Conservation (phyloP, 1,140 invertebrate species). For the Megathymus violae region DNA sequence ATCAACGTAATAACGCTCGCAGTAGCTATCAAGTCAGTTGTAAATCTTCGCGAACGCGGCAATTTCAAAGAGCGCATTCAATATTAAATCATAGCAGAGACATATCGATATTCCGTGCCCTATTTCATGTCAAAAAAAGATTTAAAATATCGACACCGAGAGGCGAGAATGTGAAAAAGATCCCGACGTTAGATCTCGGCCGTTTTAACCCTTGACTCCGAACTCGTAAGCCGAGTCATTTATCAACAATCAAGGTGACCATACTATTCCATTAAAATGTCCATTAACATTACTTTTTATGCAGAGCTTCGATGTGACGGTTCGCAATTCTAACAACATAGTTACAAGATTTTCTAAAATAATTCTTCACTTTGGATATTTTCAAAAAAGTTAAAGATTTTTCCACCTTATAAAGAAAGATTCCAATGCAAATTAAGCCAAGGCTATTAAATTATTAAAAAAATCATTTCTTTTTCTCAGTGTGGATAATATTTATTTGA, state of each 20-base stretch:
- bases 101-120: conserved; percentile 48
- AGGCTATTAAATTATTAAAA: too few species aligned
- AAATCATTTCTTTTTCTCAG: too few species aligned
- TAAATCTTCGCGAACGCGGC: conserved; percentile 59
- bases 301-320: background rate
- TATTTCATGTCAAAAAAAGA: conserved; percentile 38
- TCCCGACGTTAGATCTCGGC: conserved; percentile 67
- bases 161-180: conserved; percentile 63
- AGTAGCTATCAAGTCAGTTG: conserved; percentile 62
- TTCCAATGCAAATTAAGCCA: too few species aligned
- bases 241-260: conserved; percentile 67
- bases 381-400: too few species aligned
- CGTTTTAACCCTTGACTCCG: conserved; percentile 73
- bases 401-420: too few species aligned
- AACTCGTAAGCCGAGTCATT: conserved; percentile 73
- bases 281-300: conserved; percentile 17
- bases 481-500: too few species aligned
- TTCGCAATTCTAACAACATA: background rate
- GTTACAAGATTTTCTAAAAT: too few species aligned
- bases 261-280: conserved; percentile 40
- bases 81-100: conserved; percentile 68
- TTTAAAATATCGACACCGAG: conserved; percentile 53
- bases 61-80: conserved; percentile 68
- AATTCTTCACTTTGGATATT: too few species aligned
- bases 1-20: conserved; percentile 51